Evolutionary conservation across 1,140 invertebrate genomes (phyloP), one percentile per base, ranked within the genome.

Genomic region (Venustaconcha ellipsiformis): DNA sequence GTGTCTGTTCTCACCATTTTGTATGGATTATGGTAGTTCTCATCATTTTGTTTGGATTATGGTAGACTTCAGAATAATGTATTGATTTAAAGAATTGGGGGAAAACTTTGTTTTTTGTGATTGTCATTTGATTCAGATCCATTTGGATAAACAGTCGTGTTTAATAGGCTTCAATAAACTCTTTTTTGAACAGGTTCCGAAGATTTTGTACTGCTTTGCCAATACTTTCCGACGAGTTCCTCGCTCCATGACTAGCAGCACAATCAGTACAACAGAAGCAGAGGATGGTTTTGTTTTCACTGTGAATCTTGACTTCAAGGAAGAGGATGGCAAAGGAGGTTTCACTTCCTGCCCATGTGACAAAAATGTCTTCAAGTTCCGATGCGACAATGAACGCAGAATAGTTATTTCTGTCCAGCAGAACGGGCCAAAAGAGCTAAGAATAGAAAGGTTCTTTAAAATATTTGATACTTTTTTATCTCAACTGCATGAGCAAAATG

Each of bases 381-480:
- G 96, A 66, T 94, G 94, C 58, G 96, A 97, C 85, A 92, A 96
- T 13, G 94, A 97, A 83, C 99, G 99, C 87, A 95, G 97, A 88
- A 93, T 99, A n/a, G 94, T 94, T 70, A 93, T 99, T 63, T 95
- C 94, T 57, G 95, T 99, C 58, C 94, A 94, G 80, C 98, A 99
- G 90, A 94, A 96, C 57, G 90, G 86, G 14, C 88, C 88, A 20
- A 82, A 84, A 57, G 86, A 89, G 69, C 78, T 92, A 26, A 84
- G 81, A 70, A 89, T 92, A 70, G 89, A 91, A 80, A 86, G 88
- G 90, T 90, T 78, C 72, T 48, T 48, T 48, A 48, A 8, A 6
- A 48, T 48, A 48, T 6, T 48, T 48, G 6, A 48, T 48, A 6
- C 37, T 48, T 48, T 48, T 48, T 48, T 48, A 48, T 48, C 37